Evolutionary conservation across 1,140 invertebrate species (phyloP).

Genomic region (Listronotus bonariensis): DNA sequence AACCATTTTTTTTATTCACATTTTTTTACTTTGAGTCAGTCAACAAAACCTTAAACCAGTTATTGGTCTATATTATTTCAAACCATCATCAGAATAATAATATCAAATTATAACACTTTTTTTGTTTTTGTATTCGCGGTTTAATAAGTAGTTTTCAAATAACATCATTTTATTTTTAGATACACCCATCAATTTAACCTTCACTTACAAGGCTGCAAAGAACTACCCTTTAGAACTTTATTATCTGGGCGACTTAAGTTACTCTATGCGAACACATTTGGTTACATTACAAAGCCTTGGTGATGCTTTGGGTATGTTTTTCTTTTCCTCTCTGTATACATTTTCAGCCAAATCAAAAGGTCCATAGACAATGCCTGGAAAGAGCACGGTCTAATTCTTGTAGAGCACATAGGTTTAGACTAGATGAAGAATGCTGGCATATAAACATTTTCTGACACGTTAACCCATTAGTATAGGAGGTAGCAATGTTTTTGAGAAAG

Average conservation of each 20-base stretch:
- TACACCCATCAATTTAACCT: conserved; percentile 41
- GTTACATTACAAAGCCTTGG: conserved; percentile 77
- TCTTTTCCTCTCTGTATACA: no score
- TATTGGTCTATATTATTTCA: background rate
- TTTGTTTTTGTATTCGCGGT: no score
- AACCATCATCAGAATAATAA: no score
- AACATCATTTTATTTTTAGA: background rate
- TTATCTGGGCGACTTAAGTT: conserved; percentile 89
- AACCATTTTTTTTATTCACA: no score
- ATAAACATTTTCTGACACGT: no score
- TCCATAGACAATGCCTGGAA: no score
- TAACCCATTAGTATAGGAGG: no score
- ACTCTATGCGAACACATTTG: conserved; percentile 88
- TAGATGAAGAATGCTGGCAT: no score
- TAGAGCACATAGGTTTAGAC: conserved; percentile 58
- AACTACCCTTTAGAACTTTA: conserved; percentile 94
- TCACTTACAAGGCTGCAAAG: conserved; percentile 60
- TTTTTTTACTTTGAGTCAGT: background rate
- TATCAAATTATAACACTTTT: no score
- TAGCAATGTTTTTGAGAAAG: no score
- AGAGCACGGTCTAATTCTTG: no score
- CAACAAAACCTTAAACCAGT: background rate
- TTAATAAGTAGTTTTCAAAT: no score
- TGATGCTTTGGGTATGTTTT: conserved; percentile 58
- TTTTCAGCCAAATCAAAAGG: background rate